Conservation (phyloP, 2,113 vertebrate genomes). For the Puffinus mauretanicus region DNA sequence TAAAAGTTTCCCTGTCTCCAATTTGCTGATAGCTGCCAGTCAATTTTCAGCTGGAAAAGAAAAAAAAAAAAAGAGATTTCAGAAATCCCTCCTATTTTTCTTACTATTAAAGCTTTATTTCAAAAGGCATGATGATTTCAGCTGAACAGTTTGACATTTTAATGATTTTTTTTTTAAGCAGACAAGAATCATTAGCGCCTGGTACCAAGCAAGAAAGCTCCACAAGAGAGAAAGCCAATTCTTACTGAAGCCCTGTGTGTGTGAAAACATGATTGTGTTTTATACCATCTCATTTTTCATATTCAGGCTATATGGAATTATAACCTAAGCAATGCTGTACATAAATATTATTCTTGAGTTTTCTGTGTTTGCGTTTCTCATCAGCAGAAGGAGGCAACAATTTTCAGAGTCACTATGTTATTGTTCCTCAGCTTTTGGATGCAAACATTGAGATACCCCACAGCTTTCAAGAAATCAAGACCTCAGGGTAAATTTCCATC, state of each 20-base stretch:
- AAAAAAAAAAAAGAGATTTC: not conserved
- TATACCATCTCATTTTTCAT: not conserved
- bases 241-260: not conserved
- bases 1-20: not conserved
- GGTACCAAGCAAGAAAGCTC: not conserved
- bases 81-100: not conserved
- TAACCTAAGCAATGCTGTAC: not conserved
- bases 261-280: not conserved
- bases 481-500: constrained; percentile 16
- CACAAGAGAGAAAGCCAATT: not conserved
- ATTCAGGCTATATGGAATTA: not conserved
- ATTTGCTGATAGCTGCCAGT: constrained; percentile 6
- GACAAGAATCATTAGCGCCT: not conserved
- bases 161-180: not conserved
- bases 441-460: not conserved
- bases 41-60: not conserved
- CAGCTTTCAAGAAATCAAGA: not conserved
- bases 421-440: not conserved
- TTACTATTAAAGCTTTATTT: not conserved
- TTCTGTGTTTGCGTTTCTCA: not conserved
- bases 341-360: constrained; percentile 14
- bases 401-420: not conserved
- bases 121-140: not conserved
- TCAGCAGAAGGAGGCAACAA: not conserved
- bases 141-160: not conserved